Conservation (phyloP, 1,140 invertebrate species). For the Cyclargus thomasi region DNA sequence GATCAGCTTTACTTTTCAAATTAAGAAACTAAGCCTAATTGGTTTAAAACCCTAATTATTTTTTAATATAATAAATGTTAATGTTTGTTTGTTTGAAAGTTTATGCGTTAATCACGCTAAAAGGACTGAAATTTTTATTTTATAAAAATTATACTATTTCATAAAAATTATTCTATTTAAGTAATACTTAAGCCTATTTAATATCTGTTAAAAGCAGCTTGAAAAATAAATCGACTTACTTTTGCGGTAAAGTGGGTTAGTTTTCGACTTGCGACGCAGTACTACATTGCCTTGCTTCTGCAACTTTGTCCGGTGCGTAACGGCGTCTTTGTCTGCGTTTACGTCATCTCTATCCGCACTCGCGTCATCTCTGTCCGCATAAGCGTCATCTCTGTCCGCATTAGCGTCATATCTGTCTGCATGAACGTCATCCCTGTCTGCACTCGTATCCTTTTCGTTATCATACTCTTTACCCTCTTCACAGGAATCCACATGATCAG, state of each 20-base stretch:
- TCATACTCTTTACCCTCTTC: constrained; percentile 46
- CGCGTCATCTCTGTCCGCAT: constrained; percentile 29
- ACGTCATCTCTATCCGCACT: constrained; percentile 39
- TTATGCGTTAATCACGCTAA: too few relatives aligned
- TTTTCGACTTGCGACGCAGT: constrained; percentile 78
- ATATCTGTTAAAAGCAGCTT: too few relatives aligned
- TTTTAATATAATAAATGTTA: too few relatives aligned
- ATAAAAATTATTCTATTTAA: too few relatives aligned
- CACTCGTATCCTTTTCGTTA: constrained; percentile 49
- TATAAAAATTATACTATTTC: too few relatives aligned
- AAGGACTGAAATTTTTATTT: too few relatives aligned
- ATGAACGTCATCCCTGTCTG: constrained; percentile 45
- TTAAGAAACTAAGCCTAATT: too few relatives aligned
- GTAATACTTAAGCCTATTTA: too few relatives aligned
- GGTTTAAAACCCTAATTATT: too few relatives aligned
- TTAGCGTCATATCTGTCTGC: constrained; percentile 28
- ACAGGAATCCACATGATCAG: constrained; percentile 25
- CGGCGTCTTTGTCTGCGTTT: constrained; percentile 33
- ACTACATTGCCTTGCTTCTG: constrained; percentile 77
- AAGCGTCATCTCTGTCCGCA: constrained; percentile 38
- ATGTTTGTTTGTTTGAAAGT: too few relatives aligned
- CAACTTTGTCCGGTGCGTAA: constrained; percentile 49
- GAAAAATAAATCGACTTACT: constrained; percentile 68
- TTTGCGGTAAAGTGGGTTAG: constrained; percentile 81
- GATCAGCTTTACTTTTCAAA: too few relatives aligned